phyloP scores from a whole-genome alignment of 1,140 invertebrate species.

The Brachionus calyciflorus region DNA sequence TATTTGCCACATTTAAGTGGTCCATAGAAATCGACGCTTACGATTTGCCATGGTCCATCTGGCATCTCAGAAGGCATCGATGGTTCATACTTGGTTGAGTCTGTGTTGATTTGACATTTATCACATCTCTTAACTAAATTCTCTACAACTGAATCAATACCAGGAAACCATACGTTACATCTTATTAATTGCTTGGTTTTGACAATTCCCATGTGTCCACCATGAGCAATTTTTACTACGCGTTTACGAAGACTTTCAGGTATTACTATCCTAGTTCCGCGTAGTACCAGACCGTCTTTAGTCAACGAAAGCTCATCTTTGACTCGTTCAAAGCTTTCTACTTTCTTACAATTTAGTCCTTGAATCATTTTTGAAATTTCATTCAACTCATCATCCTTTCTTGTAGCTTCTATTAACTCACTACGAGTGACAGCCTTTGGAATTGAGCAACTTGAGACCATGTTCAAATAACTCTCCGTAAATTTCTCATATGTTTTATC shows the following conservation, averaged over 20 bases:
- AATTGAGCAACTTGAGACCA: slow-evolving; percentile 10
- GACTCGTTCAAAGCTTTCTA: not conserved
- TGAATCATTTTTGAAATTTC: not conserved
- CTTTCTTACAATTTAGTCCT: not conserved
- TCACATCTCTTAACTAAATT: slow-evolving; percentile 47
- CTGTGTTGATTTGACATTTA: slow-evolving; percentile 49
- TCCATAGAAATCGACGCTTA: slow-evolving; percentile 52
- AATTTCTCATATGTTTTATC: slow-evolving; percentile 16
- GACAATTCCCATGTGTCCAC: slow-evolving; percentile 49
- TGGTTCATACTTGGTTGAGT: slow-evolving; percentile 37
- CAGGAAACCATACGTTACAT: slow-evolving; percentile 49
- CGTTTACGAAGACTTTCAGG: slow-evolving; percentile 47
- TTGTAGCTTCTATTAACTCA: not conserved
- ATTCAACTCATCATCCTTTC: not conserved
- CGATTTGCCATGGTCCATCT: slow-evolving; percentile 49
- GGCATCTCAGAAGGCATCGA: slow-evolving; percentile 40
- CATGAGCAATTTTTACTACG: slow-evolving; percentile 48
- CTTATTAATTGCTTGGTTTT: slow-evolving; percentile 49
- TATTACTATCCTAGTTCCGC: slow-evolving; percentile 48
- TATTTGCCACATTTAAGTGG: slow-evolving; percentile 50
- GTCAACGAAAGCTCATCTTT: slow-evolving; percentile 2
- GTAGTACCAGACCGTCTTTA: slow-evolving; percentile 44
- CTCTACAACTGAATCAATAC: slow-evolving; percentile 48
- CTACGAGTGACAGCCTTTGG: not conserved
- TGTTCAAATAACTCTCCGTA: not conserved